Evolutionary conservation across 2,888 invertebrate genomes (phyloP), one percentile per base, ranked within the genome.

Genomic region (Drosophila quasianomalipes): DNA sequence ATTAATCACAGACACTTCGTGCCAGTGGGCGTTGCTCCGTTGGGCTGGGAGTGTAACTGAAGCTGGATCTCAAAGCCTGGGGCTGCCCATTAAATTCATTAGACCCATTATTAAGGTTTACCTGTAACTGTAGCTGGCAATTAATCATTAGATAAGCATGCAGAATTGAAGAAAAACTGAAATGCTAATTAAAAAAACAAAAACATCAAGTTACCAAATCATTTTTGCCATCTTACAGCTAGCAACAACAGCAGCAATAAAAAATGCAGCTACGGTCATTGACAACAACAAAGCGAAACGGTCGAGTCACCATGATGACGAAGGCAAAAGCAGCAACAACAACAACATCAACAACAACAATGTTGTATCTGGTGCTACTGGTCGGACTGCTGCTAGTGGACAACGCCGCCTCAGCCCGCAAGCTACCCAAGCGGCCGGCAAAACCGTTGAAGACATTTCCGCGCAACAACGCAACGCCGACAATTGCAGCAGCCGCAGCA

Each of bases 361-460:
- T 76, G 60, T 41, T 86, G 65, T 72, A 72, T 67, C 55, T 86
- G 74, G 75, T 74, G 71, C 63, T 86, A 65, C 72, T 86, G 74
- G 63, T 87, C 58, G 65, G 76, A 35, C 66, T 91, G 61, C 69
- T 90, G 76, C 54, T 80, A 33, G 75, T 90, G 74, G 90, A 91
- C 76, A 85, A 82, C 64, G 91, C 89, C 69, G 84, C 86, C 53
- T 91, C 92, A 64, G 92, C 93, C 74, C 93, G 93, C 79, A 93
- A 93, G 83, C 31, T 84, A 82, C 74, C 89, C 64, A 92, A 93
- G 75, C 92, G 92, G 82, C 92, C 92, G 73, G 92, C 92, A 64
- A 92, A 92, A 84, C 92, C 92, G 79, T 92, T 92, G 76, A 92
- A 93, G 91, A 93, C 93, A 79, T 92, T 92, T 92, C 92, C 92